Evolutionary conservation across 2,888 invertebrate genomes (phyloP).

Genomic region (Neria commutata): DNA sequence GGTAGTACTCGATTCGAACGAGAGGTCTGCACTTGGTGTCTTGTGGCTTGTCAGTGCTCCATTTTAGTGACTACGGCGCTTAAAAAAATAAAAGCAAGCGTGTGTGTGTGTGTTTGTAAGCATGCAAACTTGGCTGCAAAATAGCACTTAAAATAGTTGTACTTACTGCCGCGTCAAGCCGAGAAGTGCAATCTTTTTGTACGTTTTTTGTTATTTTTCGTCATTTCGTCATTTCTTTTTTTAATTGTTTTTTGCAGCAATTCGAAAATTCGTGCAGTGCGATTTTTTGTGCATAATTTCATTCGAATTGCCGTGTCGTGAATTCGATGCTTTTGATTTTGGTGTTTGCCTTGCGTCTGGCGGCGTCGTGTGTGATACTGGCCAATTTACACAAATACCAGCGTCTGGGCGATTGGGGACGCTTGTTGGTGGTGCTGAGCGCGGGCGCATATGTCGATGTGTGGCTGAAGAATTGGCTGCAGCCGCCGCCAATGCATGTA

Average conservation of each 20-base stretch:
- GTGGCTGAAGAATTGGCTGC: conserved; percentile 20
- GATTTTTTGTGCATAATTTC: neutral
- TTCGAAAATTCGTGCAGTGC: neutral
- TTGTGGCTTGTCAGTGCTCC: conserved; percentile 27
- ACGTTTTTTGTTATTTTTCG: neutral
- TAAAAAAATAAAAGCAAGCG: too few species aligned
- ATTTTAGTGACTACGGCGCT: conserved; percentile 36
- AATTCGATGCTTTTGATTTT: neutral
- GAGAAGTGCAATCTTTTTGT: neutral
- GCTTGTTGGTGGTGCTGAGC: conserved; percentile 18
- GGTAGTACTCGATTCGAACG: neutral
- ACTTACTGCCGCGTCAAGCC: conserved; percentile 20
- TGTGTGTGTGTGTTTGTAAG: conserved; percentile 8
- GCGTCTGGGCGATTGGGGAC: conserved; percentile 14
- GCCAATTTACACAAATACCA: conserved; percentile 23
- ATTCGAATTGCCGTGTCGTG: neutral
- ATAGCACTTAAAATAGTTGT: conserved; percentile 37
- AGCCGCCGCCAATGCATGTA: too few species aligned
- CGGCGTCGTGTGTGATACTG: conserved; percentile 23
- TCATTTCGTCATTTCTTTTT: neutral
- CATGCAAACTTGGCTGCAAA: conserved; percentile 12
- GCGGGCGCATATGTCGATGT: conserved; percentile 23
- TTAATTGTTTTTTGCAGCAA: neutral
- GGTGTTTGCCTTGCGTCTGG: conserved; percentile 18
- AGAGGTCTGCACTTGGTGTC: neutral